Percentiles rank a stretch among this genome's conserved stretches.
These are phyloP conservation scores for Oryctes rhinoceros DNA, from an alignment of 1,140 invertebrate species.

Conservation along the genomic window DNA sequence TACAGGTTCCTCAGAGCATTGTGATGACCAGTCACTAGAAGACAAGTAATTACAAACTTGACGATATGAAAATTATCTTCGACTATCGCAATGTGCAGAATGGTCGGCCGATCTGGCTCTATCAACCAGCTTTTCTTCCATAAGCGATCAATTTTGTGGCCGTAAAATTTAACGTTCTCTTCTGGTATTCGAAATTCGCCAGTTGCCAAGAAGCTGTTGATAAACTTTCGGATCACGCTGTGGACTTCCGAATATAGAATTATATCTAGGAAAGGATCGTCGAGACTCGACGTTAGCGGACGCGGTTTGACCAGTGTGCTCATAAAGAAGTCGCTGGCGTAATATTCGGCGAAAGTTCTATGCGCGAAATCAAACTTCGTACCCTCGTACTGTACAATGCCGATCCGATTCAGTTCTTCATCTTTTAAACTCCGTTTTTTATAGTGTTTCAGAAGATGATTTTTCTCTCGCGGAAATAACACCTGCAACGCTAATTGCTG, in stretches of 20 bases:
- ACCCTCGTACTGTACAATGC: not conserved
- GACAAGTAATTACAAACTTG: not conserved
- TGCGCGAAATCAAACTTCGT: not conserved
- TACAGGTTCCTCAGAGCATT: not conserved
- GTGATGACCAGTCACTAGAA: not conserved
- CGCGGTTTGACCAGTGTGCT: not conserved
- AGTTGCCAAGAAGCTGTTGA: not conserved
- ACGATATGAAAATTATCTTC: not conserved
- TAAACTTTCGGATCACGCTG: not conserved
- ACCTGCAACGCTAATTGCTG: not conserved
- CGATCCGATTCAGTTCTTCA: not conserved
- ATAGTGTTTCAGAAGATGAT: not conserved
- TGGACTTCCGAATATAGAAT: not conserved
- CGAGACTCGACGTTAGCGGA: not conserved
- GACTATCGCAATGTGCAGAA: not conserved
- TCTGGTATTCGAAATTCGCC: not conserved
- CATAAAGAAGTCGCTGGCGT: not conserved
- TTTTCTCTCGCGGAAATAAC: not conserved
- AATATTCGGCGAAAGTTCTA: constrained; percentile 14
- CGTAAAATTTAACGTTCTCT: not conserved
- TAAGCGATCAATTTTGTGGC: not conserved
- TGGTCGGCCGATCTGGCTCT: not conserved
- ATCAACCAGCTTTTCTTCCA: not conserved
- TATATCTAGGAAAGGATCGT: not conserved
- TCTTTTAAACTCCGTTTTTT: not conserved